Percentiles rank a stretch among this genome's conserved stretches.
Conservation (phyloP, 2,113 vertebrate genomes). For the Calidris pygmaea region DNA sequence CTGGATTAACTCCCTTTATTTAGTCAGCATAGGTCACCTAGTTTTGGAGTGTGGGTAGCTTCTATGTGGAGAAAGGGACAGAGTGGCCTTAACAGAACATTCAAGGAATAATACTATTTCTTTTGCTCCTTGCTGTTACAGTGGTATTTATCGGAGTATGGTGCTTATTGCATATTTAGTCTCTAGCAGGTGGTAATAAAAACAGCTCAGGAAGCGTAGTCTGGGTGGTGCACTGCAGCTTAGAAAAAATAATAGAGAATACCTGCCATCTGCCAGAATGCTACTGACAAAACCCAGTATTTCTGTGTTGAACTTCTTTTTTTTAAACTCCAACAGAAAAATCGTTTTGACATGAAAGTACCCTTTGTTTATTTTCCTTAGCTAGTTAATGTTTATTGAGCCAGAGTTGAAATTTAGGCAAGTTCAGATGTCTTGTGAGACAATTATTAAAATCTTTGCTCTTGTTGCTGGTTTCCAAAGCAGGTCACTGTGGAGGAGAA, state of each 20-base stretch:
- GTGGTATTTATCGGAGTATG: not conserved
- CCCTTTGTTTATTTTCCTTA: not conserved
- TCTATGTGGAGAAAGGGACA: not conserved
- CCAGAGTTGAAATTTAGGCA: not conserved
- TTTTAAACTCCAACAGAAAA: not conserved
- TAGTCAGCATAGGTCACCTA: not conserved
- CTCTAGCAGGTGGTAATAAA: conserved; percentile 5
- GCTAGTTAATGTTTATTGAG: not conserved
- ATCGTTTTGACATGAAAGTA: not conserved
- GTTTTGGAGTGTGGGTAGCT: not conserved
- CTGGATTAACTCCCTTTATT: not conserved
- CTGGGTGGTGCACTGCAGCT: not conserved
- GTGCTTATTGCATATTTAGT: not conserved
- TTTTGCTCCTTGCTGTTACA: not conserved
- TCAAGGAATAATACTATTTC: not conserved
- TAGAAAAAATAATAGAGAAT: not conserved
- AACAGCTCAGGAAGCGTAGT: not conserved
- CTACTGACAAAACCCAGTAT: not conserved
- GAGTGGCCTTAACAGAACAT: not conserved
- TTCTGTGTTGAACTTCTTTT: not conserved
- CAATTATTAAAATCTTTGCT: not conserved
- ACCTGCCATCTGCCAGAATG: not conserved
- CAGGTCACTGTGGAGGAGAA: not conserved
- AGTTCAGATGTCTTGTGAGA: not conserved
- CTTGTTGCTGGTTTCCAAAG: not conserved